Evolutionary conservation across 2,888 invertebrate species (phyloP).

Genomic region (Gandaritis pyraliata): DNA sequence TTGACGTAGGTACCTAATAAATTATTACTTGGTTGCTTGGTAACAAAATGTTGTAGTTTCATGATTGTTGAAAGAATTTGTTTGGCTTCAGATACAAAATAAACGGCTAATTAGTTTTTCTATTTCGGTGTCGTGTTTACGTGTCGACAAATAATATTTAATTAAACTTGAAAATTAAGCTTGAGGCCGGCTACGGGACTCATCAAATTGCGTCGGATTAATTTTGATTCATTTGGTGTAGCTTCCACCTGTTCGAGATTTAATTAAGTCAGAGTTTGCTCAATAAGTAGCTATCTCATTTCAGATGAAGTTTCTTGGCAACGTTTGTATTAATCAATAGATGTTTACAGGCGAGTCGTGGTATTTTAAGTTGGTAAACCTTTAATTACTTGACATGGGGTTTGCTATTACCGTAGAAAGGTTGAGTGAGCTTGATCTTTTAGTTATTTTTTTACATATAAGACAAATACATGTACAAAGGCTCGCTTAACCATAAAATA

Average conservation of each 20-base stretch:
- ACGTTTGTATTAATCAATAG: slow-evolving; percentile 58
- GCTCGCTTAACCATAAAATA: too few relatives aligned
- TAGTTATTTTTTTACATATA: too few relatives aligned
- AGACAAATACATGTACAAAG: too few relatives aligned
- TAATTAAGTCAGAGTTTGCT: slow-evolving; percentile 71
- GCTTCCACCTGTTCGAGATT: slow-evolving; percentile 78
- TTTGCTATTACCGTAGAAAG: too few relatives aligned
- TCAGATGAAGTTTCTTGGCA: slow-evolving; percentile 63
- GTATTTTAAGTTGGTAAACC: background rate
- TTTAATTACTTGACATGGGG: too few relatives aligned
- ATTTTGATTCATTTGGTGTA: slow-evolving; percentile 78
- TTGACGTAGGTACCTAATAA: background rate
- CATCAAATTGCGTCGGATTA: slow-evolving; percentile 76
- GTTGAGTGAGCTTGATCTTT: too few relatives aligned
- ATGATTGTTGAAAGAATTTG: slow-evolving; percentile 12
- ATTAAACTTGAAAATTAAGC: slow-evolving; percentile 68
- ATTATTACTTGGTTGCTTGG: too few relatives aligned
- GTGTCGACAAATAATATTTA: slow-evolving; percentile 62
- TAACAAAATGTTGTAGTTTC: background rate
- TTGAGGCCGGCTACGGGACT: slow-evolving; percentile 60
- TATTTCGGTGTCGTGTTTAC: slow-evolving; percentile 45
- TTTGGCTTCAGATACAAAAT: slow-evolving; percentile 9
- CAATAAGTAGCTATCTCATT: slow-evolving; percentile 76
- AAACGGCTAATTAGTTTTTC: slow-evolving; percentile 40
- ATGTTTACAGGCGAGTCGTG: slow-evolving; percentile 54